Conservation (phyloP, 2,888 invertebrate species). For the Ecdyonurus torrentis region DNA sequence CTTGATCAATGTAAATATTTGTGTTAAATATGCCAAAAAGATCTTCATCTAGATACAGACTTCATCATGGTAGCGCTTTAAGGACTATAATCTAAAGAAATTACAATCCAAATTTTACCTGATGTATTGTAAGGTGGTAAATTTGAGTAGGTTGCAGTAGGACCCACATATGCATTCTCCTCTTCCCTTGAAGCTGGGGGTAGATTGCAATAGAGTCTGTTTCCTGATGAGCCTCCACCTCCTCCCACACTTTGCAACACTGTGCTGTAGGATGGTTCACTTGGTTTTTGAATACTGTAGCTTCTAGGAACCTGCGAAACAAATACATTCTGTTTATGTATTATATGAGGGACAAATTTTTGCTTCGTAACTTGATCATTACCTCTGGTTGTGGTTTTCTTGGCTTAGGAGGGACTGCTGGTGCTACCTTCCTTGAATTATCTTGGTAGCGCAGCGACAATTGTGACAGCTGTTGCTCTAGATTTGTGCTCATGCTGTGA, state of each 20-base stretch:
- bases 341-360: neutral
- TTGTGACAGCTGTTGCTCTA: neutral
- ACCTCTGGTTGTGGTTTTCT: constrained; percentile 41
- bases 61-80: neutral
- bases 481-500: neutral
- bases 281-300: constrained; percentile 46
- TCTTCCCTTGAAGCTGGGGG: constrained; percentile 13
- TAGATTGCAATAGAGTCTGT: constrained; percentile 26
- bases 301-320: constrained; percentile 57
- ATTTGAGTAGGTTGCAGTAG: constrained; percentile 25
- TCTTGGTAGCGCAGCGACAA: neutral
- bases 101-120: constrained; percentile 28
- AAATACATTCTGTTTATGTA: constrained; percentile 13
- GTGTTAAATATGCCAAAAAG: too few relatives aligned
- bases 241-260: constrained; percentile 32
- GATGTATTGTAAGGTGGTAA: constrained; percentile 21
- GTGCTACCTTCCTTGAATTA: constrained; percentile 40
- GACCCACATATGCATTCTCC: constrained; percentile 7
- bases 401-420: constrained; percentile 67
- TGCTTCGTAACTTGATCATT: constrained; percentile 12
- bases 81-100: constrained; percentile 18
- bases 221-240: constrained; percentile 22
- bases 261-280: constrained; percentile 59
- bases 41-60: too few relatives aligned
- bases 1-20: too few relatives aligned